Base-by-base conservation (phyloP, 2,113 vertebrate species). In the Hemibates koningsi region DNA sequence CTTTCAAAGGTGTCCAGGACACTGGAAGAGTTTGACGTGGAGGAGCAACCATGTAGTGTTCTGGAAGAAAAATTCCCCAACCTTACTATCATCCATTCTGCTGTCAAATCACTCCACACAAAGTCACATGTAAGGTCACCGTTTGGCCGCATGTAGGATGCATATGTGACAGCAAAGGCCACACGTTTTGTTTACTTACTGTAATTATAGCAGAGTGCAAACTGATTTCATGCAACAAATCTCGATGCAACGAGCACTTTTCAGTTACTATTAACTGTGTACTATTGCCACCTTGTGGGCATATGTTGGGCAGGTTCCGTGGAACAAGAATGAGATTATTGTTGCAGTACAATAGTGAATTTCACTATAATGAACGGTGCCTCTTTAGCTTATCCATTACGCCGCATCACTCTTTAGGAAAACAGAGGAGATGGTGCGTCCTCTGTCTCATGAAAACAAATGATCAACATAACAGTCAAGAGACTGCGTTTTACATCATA, bases 11-110 rank as follows among this genome's bases (percentile, higher is more conserved):
- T 99, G 41, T 98, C 98, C 16, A 97, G 95, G 95, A 96, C 93
- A 2, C 91, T 99, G 79, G 98, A 99, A 92, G 98, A 99, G 85
- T 99, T 99, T 94, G 97, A 97, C 82, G 96, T 99, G 5, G 98
- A 98, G 95, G 98, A 99, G 90, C 96, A 95, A 57, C 96, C 96
- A 17, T 95, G 95, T 90, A 96, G 93, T 88, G 57, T 97, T 3
- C 90, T 99, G 91, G 95, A 97, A 94, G 96, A 96, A 38, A 97
- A 95, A 81, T 97, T 96, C 88, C 96, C 97, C 29, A 99, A 98
- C 91, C 96, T 99, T 85, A 97, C 95, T 87, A 96, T 99, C 71
- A 95, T 98, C 90, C 97, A 97, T 29, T 99, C 97, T 76, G 96
- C 91, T 78, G 98, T 98, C 7, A 97, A 95, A 80, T 94, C 94